Evolutionary conservation across 53 echinoderm and acorn worm genomes (phyloP), one percentile per base, ranked within the genome.

Genomic region (Arbacia lixula): DNA sequence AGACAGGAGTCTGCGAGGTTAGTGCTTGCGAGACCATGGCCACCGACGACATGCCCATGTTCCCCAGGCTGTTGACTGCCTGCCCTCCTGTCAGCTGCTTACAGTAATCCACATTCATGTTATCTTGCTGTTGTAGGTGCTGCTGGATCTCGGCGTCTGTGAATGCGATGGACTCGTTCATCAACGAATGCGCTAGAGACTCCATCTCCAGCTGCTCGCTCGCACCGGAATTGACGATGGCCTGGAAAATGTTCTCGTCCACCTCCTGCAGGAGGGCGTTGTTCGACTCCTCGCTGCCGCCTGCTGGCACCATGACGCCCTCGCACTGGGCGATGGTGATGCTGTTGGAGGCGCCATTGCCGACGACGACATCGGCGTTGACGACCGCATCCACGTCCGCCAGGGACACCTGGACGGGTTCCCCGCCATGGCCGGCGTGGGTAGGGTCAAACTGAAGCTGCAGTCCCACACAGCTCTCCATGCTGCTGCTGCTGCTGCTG

Each of bases 161-260:
- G 34, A 81, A 81, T 16, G 27, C 20, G 0, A 81, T 43, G 32
- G 82, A 63, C 2, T 81, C 82, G 30, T 81, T 62, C 82, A 81
- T 81, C 16, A 81, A 49, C 10, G 63, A 64, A 46, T 81, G 49
- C 6, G 82, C 82, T 31, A 81, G 32, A 19, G 82, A 63, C 32
- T 81, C 82, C 82, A 81, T 81, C 82, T 81, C 82, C 28, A 81
- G 82, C 64, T 81, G 82, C 20, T 81, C 82, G n/a, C 63, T 42
- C n/a, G 82, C 64, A 3, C 82, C 82, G 0, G 82, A 81, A 33
- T 81, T 81, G 63, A 81, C 82, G 32, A 81, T 61, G 29, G 82
- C 82, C 82, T 81, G 82, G 62, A 81, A 24, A 43, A 81, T 36
- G 33, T 81, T 81, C 9, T 81, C 82, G 32, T 77, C 78, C 3